Conservation (phyloP, 2,888 invertebrate genomes). For the Limnephilus auricula region DNA sequence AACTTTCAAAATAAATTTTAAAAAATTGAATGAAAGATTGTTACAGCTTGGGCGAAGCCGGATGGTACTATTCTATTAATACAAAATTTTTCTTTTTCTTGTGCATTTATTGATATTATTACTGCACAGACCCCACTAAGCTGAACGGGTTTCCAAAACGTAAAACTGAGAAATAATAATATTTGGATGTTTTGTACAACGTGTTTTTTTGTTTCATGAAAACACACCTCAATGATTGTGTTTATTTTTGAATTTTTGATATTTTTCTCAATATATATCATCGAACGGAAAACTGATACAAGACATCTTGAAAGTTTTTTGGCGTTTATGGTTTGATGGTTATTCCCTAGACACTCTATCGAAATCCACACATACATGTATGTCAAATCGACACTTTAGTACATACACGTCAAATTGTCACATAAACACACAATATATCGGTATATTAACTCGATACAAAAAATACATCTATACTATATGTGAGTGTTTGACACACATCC, state of each 20-base stretch:
- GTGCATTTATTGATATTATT: too few relatives aligned
- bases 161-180: too few relatives aligned
- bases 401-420: neutral
- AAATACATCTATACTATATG: neutral
- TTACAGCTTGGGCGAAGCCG: too few relatives aligned
- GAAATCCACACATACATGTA: neutral
- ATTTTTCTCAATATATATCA: neutral
- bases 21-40: too few relatives aligned
- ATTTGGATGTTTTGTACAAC: neutral
- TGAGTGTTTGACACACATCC: neutral
- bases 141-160: too few relatives aligned
- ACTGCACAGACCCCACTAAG: neutral
- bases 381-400: neutral
- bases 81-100: too few relatives aligned
- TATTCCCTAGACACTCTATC: slow-evolving; percentile 8
- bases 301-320: slow-evolving; percentile 31
- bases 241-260: neutral
- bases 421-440: neutral
- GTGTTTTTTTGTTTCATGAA: too few relatives aligned
- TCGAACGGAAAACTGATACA: slow-evolving; percentile 11
- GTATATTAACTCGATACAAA: neutral
- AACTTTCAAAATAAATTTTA: neutral
- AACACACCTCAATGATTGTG: neutral
- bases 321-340: neutral
- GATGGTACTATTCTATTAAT: too few relatives aligned